Percentiles rank a stretch among this genome's conserved stretches.
Evolutionary conservation across 2,888 invertebrate genomes (phyloP).

Genomic region (Thereva nobilitata): DNA sequence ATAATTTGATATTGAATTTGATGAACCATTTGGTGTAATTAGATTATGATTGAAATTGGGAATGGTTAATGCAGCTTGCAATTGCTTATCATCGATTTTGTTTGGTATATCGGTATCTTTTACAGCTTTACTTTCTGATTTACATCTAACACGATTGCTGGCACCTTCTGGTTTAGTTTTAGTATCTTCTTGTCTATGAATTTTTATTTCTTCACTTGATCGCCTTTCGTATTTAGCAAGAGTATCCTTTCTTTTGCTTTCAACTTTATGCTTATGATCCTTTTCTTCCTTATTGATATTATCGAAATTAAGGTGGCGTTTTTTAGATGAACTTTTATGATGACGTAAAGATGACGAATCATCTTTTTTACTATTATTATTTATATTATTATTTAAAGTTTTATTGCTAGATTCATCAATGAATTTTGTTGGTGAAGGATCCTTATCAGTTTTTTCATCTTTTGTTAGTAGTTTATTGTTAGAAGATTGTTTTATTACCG

Average conservation of each 20-base stretch:
- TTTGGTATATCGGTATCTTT: neutral
- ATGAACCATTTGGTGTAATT: conserved; percentile 33
- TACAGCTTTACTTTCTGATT: neutral
- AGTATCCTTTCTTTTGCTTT: conserved; percentile 9
- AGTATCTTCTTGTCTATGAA: neutral
- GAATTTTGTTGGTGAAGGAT: neutral
- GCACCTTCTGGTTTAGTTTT: conserved; percentile 1
- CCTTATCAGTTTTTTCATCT: conserved; percentile 5
- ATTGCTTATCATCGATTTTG: conserved; percentile 41
- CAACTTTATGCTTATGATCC: conserved; percentile 29
- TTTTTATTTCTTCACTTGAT: too few species aligned
- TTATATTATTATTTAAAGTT: conserved; percentile 57
- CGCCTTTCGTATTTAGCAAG: neutral
- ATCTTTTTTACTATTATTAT: conserved; percentile 56
- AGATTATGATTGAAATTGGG: conserved; percentile 44
- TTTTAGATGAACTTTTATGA: conserved; percentile 47
- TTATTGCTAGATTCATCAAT: conserved; percentile 5
- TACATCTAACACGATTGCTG: conserved; percentile 3
- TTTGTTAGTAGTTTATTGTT: neutral
- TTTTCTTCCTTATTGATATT: conserved; percentile 56
- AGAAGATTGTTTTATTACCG: neutral
- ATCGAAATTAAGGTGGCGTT: conserved; percentile 60
- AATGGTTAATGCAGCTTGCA: conserved; percentile 44
- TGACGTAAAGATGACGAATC: conserved; percentile 46
- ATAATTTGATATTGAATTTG: conserved; percentile 43